Evolutionary conservation across 1,140 invertebrate genomes (phyloP).

Genomic region (Diorhabda elongata): DNA sequence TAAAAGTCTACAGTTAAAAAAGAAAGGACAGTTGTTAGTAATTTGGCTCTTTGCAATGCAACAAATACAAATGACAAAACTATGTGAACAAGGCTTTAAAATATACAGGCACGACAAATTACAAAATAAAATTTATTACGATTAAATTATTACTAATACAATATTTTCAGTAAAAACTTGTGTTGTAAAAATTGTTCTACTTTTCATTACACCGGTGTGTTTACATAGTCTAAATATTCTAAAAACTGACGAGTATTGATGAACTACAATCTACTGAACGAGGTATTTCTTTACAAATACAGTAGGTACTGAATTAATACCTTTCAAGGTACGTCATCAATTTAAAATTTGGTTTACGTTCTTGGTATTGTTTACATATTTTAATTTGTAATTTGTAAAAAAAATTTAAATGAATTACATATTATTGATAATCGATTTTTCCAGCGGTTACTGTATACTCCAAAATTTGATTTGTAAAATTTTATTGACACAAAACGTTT

Average conservation of each 20-base stretch:
- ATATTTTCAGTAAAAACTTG: background rate
- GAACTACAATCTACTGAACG: background rate
- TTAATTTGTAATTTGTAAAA: slow-evolving; percentile 7
- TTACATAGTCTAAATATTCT: background rate
- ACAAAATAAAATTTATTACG: slow-evolving; percentile 4
- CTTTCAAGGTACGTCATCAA: background rate
- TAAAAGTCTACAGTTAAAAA: too few species aligned
- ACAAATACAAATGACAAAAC: background rate
- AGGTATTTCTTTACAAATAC: slow-evolving; percentile 3
- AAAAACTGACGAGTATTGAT: background rate
- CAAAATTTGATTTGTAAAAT: too few species aligned
- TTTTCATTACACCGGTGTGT: slow-evolving; percentile 1
- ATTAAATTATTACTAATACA: background rate
- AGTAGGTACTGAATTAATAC: background rate
- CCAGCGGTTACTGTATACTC: too few species aligned
- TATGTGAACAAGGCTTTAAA: background rate
- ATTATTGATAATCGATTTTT: too few species aligned
- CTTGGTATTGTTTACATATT: background rate
- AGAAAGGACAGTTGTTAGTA: too few species aligned
- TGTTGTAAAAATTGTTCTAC: background rate
- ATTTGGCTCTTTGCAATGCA: background rate
- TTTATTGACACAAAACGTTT: too few species aligned
- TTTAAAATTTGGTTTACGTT: background rate
- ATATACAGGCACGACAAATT: background rate
- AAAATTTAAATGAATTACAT: background rate